Conservation (phyloP, 2,113 vertebrate species). For the Lophotis ruficrista region DNA sequence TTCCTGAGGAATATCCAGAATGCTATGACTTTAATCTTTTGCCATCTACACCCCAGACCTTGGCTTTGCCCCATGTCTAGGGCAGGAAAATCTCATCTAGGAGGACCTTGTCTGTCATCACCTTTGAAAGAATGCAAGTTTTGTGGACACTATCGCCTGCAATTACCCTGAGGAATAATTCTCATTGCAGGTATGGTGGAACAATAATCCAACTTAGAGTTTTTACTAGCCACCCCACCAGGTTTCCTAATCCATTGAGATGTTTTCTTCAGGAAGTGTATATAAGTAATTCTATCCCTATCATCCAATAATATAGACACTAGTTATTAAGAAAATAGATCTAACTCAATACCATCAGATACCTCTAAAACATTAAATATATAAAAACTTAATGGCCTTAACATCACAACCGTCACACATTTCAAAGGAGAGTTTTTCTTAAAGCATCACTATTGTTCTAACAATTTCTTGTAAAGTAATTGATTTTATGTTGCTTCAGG, state of each 20-base stretch:
- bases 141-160: neutral
- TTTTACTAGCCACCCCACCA: neutral
- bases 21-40: neutral
- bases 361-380: neutral
- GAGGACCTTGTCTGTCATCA: neutral
- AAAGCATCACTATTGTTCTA: neutral
- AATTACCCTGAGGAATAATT: neutral
- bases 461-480: slow-evolving; percentile 18
- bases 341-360: neutral
- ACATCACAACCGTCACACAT: neutral
- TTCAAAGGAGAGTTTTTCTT: neutral
- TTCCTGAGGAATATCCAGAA: neutral
- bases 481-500: slow-evolving; percentile 26
- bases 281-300: neutral
- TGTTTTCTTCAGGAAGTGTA: neutral
- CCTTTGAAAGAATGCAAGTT: neutral
- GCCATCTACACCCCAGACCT: neutral
- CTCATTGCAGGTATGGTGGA: neutral
- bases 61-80: neutral
- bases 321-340: neutral
- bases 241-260: neutral
- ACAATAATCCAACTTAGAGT: neutral
- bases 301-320: neutral
- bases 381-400: neutral
- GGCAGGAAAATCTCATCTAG: neutral